Evolutionary conservation across 1,140 invertebrate species (phyloP), one percentile per base, ranked within the genome.

Genomic region (Anastrepha obliqua): DNA sequence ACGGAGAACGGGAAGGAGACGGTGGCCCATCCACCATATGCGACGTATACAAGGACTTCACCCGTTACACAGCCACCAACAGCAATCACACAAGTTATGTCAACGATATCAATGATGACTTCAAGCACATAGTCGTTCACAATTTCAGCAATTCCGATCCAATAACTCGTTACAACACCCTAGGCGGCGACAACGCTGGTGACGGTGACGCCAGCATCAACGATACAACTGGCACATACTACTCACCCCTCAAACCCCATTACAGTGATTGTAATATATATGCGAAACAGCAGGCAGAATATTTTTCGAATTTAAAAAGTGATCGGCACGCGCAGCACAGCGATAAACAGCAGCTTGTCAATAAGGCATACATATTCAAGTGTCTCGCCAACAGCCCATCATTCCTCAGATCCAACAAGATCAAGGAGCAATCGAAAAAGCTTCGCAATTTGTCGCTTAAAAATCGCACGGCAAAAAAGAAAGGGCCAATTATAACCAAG

Each of bases 351-450:
- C 92, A 93, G 86, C 85, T 93, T 87, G 92, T 93, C 20, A 91
- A 93, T 87, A 91, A 93, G 86, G 92, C 91, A 0, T 93, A 93
- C 87, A 93, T 93, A 88, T 93, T 93, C 89, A 93, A 93, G 91
- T 93, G 92, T 90, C 92, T 93, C 39, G 92, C 92, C 47, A 93
- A 93, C 81, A 93, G 92, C 90, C 91, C 92, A 6, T 93, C 92
- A 88, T 93, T 93, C 88, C 89, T 93, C 87, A 92, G 91, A 87
- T 91, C 91, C 88, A 93, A 93, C 88, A 93, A 93, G 90, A 92
- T 93, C 89, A 93, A 93, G 89, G 92, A 93, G 87, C 92, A 93
- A 89, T 92, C 92, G n/a, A 91, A 92, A 87, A 93, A 92, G 87
- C 86, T 93, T 67, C 89, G 92, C 59, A 93, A 93, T 88, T 89